Percentiles rank a stretch among this genome's conserved stretches.
phyloP scores from a whole-genome alignment of 1,140 invertebrate genomes.

The Polypedilum vanderplanki region DNA sequence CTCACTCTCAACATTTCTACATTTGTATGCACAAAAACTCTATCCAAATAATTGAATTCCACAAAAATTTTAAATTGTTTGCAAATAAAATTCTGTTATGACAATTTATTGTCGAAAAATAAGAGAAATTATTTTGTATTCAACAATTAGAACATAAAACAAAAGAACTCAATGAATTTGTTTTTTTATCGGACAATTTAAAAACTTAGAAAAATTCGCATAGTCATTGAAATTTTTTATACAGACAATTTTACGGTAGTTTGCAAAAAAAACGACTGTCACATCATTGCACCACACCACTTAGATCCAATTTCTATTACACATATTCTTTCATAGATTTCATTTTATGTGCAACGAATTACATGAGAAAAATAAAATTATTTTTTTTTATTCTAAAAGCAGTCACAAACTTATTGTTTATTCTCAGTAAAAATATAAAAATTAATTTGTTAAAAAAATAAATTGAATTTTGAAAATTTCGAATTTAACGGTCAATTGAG shows the following conservation, averaged over 20 bases:
- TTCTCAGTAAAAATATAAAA: neutral
- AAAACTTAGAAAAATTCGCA: neutral
- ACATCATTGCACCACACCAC: slow-evolving; percentile 10
- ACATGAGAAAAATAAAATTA: slow-evolving; percentile 6
- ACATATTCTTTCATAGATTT: neutral
- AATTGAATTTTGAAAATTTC: too few species aligned
- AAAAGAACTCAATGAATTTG: too few species aligned
- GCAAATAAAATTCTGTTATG: neutral
- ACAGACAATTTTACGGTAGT: slow-evolving; percentile 25
- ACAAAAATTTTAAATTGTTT: neutral
- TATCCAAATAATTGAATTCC: neutral
- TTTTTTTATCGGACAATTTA: too few species aligned
- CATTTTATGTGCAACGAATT: slow-evolving; percentile 16
- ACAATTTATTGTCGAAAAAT: slow-evolving; percentile 4
- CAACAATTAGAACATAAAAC: too few species aligned
- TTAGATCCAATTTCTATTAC: too few species aligned
- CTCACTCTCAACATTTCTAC: neutral
- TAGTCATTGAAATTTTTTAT: slow-evolving; percentile 6
- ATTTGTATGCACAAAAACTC: neutral
- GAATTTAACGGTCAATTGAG: too few species aligned
- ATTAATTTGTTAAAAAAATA: too few species aligned
- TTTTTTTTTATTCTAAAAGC: neutral
- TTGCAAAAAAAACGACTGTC: neutral
- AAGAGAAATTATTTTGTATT: too few species aligned
- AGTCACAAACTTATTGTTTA: neutral